These are phyloP conservation scores for Coptodon bakossiorum DNA, from an alignment of 2,113 vertebrate genomes.

Conservation along the genomic window DNA sequence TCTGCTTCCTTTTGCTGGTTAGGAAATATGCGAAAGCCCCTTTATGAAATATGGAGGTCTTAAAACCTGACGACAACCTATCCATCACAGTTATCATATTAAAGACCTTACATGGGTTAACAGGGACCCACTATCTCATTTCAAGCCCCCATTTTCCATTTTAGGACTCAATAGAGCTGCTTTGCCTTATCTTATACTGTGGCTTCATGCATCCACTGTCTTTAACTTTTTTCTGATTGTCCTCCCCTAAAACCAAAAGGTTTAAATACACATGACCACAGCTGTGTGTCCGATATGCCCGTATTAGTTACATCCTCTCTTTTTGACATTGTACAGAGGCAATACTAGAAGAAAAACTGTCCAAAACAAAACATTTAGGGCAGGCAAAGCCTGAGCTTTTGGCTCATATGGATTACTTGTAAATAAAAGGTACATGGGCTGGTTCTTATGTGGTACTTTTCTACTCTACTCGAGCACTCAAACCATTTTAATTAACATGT, in stretches of 20 bases:
- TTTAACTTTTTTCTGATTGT: neutral
- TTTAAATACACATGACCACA: neutral
- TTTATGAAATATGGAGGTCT: neutral
- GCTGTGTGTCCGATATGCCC: neutral
- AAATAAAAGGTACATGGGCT: neutral
- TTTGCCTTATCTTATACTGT: neutral
- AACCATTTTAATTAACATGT: neutral
- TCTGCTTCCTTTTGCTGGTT: neutral
- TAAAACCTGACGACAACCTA: neutral
- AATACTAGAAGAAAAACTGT: neutral
- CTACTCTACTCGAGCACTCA: neutral
- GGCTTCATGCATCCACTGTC: neutral
- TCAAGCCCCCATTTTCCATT: neutral
- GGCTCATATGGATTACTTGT: neutral
- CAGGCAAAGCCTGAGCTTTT: neutral
- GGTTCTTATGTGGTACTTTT: neutral
- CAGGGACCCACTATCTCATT: neutral
- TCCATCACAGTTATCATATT: neutral
- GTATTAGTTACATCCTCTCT: neutral
- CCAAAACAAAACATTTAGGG: neutral
- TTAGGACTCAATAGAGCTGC: neutral
- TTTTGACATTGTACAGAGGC: accelerated
- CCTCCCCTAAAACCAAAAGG: neutral
- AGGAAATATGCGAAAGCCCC: neutral
- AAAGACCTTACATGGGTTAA: neutral